Base-by-base conservation (phyloP, 2,797 vertebrate genomes). In the Pseudochaenichthys georgianus region DNA sequence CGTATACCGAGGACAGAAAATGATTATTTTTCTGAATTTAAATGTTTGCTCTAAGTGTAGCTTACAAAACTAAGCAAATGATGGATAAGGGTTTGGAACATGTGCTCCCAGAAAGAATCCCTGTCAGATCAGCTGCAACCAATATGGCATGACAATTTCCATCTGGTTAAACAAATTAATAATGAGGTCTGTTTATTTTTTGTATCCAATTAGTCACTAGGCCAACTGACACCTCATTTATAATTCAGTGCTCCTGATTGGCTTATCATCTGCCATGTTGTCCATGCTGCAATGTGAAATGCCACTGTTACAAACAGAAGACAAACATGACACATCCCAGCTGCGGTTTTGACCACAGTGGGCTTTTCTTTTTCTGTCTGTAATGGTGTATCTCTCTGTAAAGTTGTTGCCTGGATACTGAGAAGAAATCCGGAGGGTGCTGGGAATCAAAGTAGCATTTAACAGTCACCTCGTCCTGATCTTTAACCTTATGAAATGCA, bases 401-500 rank as follows among this genome's bases (percentile, higher is more conserved):
- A 12, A 21, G 47, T 28, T 68, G 82, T 83, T 83, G 78, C 87
- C 73, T 82, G 61, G 78, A 71, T 81, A 87, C 84, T 21, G 57
- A 77, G 47, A 45, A 54, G n/a, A 63, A 55, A 63, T 38, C 52
- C 31, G 55, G n/a, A 59, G 63, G 62, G 67, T 65, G 70, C 64
- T 52, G 48, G 16, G 63, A 71, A 75, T 81, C 67, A 70, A 73
- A 77, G 62, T 55, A 21, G 61, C 67, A 75, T 58, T 68, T 57
- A n/a, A 64, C 69, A 58, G 64, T 78, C 51, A 80, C 62, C 78
- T 51, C 61, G 45, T 15, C 45, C 23, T 55, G 11, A 43, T 70
- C 73, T 54, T 23, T 5, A 21, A 50, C 4, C 23, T 19, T 23
- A n/a, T 67, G 41, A 64, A 73, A 67, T 61, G 55, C 28, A 66